Base-by-base conservation (phyloP, 2,888 invertebrate species). In the Trichogramma evanescens region DNA sequence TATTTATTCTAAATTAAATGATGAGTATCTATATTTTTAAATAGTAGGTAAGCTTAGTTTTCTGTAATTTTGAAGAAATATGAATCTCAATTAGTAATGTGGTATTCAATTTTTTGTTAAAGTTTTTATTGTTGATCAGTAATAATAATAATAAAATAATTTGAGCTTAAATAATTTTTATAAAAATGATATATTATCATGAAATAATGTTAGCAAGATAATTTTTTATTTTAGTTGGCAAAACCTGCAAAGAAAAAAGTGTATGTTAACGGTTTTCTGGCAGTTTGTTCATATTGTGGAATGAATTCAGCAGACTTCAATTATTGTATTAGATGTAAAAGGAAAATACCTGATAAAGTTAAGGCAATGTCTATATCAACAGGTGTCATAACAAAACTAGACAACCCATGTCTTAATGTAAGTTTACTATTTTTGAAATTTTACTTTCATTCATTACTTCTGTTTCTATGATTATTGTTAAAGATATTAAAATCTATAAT, bases 211-310 rank as follows among this genome's bases (percentile, higher is more conserved):
- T 55, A 46, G 45, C 39, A 10, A 39, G 26, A 6, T 40, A 52
- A 42, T 49, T 49, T 26, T 49, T 49, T 6, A 6, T 6, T 7
- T 6, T 69, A 63, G 66, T 44, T 50, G 49, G 65, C 68, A 39
- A 65, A 59, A 52, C 26, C 26, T 26, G 26, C 26, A 26, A 26
- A 26, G 26, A 26, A 26, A 26, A 26, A 26, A 26, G 26, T 58
- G 52, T 68, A 61, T 64, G 61, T 76, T 63, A 74, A 86, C 45
- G 91, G 91, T 55, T 87, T 85, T 80, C 79, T 88, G 66, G 91
- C 91, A 6, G 83, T 93, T 2, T 94, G 94, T 77, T 84, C 85
- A 65, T 82, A 83, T 66, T 94, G 94, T 76, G 93, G 93, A 13
- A 86, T 88, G 72, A 83, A 87, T 51, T 91, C 91, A 56, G 82